phyloP scores from a whole-genome alignment of 2,113 vertebrate species.

The Oceanites oceanicus region DNA sequence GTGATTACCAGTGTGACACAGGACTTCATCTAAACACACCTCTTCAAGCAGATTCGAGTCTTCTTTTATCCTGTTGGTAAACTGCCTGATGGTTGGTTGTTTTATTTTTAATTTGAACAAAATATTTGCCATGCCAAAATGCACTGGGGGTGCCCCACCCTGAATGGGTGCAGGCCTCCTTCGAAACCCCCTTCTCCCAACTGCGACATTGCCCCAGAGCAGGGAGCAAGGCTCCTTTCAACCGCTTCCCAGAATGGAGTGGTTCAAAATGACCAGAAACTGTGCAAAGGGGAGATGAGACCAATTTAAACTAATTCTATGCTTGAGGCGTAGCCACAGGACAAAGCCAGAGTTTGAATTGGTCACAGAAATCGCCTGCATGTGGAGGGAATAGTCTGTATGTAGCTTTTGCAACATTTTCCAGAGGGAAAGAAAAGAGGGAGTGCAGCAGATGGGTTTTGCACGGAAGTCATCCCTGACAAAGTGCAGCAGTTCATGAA shows the following conservation, averaged over 20 bases:
- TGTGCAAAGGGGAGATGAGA: not conserved
- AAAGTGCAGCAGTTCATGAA: not conserved
- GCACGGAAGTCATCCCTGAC: not conserved
- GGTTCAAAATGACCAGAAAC: not conserved
- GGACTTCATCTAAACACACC: not conserved
- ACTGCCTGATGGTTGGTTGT: not conserved
- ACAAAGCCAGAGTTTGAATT: not conserved
- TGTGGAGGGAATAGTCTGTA: not conserved
- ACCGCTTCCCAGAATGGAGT: not conserved
- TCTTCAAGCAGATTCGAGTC: not conserved
- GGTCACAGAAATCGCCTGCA: not conserved
- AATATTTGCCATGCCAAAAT: not conserved
- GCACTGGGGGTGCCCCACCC: not conserved
- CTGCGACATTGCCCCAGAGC: not conserved
- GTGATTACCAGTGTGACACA: not conserved
- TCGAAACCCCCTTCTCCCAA: not conserved
- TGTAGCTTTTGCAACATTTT: not conserved
- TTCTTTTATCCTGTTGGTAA: not conserved
- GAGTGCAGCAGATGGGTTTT: not conserved
- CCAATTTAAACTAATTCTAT: not conserved
- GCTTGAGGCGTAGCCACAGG: rapidly evolving
- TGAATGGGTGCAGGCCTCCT: not conserved
- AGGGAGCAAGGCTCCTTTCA: not conserved
- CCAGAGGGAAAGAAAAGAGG: not conserved
- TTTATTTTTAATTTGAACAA: not conserved